A percentile compares a stretch with the other conserved stretches of the same genome.
phyloP scores from a whole-genome alignment of 2,888 invertebrate genomes.

The Dinocampus coccinellae region DNA sequence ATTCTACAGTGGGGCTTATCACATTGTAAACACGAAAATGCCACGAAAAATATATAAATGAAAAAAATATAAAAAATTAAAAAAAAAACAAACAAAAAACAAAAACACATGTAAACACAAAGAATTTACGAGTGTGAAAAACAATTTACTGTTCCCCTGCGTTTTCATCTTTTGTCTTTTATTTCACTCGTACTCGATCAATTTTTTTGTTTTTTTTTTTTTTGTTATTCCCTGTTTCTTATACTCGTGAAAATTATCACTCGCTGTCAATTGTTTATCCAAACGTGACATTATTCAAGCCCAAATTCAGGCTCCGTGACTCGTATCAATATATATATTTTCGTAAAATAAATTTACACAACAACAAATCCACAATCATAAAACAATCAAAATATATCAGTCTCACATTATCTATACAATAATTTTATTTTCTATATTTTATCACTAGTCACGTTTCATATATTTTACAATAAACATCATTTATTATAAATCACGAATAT shows the following conservation, averaged over 20 bases:
- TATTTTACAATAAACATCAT: background rate
- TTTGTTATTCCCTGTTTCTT: background rate
- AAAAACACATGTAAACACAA: conserved; percentile 37
- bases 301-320: too few species aligned
- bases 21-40: conserved; percentile 17
- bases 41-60: background rate
- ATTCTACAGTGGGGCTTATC: conserved; percentile 20
- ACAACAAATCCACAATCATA: too few species aligned
- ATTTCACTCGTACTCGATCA: background rate
- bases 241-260: background rate
- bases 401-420: too few species aligned
- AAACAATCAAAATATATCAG: too few species aligned
- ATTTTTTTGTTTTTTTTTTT: background rate
- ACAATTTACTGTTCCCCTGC: conserved; percentile 21
- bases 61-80: background rate
- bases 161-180: background rate
- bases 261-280: background rate
- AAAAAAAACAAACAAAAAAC: too few species aligned
- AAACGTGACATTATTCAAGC: background rate
- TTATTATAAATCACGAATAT: background rate
- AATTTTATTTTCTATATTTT: too few species aligned
- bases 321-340: too few species aligned
- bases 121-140: conserved; percentile 30
- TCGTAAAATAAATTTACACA: too few species aligned
- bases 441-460: too few species aligned